A percentile compares a stretch with the other conserved stretches of the same genome.
Conservation (phyloP, 2,797 vertebrate species). For the Tapera naevia region DNA sequence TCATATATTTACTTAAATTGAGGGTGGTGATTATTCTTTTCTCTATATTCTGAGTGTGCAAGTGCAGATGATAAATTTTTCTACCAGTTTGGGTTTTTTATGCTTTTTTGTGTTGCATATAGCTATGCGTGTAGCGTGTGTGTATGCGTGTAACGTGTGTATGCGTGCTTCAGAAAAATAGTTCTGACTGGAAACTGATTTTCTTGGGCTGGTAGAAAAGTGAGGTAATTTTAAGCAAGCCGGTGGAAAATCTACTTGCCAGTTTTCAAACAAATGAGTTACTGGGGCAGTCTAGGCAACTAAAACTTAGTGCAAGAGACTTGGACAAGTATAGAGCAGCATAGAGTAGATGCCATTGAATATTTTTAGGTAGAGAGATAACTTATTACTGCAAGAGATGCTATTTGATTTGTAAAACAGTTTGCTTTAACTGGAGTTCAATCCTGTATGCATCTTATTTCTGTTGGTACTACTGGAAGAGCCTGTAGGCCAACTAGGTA, state of each 20-base stretch:
- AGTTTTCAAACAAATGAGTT: neutral
- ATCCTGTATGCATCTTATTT: neutral
- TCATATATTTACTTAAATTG: neutral
- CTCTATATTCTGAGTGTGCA: neutral
- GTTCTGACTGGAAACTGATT: neutral
- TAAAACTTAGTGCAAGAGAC: neutral
- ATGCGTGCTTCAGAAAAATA: neutral
- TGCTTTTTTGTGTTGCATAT: neutral
- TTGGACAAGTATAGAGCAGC: neutral
- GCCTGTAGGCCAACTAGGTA: neutral
- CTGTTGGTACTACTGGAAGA: neutral
- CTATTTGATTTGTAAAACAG: neutral
- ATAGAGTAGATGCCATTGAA: neutral
- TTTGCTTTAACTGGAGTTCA: neutral
- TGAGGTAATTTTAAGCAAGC: neutral
- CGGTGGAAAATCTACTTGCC: neutral
- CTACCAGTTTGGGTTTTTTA: neutral
- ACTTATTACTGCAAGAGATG: neutral
- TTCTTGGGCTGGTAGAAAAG: neutral
- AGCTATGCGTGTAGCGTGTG: fast-evolving
- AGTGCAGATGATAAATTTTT: neutral
- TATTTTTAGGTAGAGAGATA: neutral
- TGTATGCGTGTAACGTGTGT: neutral
- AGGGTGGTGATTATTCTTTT: neutral
- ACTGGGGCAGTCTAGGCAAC: neutral